Percentiles rank a stretch among this genome's conserved stretches.
Conservation (phyloP, 2,113 vertebrate genomes). For the Calidris pygmaea region DNA sequence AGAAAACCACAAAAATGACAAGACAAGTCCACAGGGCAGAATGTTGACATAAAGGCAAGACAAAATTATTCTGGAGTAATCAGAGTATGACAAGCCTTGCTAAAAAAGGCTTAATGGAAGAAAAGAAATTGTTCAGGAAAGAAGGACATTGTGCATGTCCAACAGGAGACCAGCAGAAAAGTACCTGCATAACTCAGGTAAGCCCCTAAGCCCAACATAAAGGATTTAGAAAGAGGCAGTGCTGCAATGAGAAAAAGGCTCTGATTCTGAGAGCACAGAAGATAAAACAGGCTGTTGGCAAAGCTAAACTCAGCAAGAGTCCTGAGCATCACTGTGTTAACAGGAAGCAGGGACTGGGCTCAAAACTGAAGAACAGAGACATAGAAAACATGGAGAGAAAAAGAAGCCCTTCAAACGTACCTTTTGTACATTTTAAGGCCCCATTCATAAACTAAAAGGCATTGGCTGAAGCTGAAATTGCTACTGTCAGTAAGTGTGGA, state of each 20-base stretch:
- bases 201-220: neutral
- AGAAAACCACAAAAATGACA: neutral
- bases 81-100: neutral
- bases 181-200: neutral
- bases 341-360: neutral
- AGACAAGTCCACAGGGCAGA: neutral
- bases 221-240: neutral
- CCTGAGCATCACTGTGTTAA: neutral
- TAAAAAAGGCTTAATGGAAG: neutral
- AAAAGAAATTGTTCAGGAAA: neutral
- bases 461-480: conserved; percentile 28
- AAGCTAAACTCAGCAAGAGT: neutral
- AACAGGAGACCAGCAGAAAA: neutral
- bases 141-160: neutral
- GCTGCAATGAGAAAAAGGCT: neutral
- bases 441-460: conserved; percentile 58
- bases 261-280: neutral
- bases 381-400: neutral
- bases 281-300: neutral
- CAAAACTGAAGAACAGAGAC: neutral
- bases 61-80: neutral
- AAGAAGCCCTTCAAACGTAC: neutral
- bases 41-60: neutral
- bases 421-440: conserved; percentile 18
- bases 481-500: neutral